Evolutionary conservation across 2,888 invertebrate genomes (phyloP).

Genomic region (Drosophila birchii): DNA sequence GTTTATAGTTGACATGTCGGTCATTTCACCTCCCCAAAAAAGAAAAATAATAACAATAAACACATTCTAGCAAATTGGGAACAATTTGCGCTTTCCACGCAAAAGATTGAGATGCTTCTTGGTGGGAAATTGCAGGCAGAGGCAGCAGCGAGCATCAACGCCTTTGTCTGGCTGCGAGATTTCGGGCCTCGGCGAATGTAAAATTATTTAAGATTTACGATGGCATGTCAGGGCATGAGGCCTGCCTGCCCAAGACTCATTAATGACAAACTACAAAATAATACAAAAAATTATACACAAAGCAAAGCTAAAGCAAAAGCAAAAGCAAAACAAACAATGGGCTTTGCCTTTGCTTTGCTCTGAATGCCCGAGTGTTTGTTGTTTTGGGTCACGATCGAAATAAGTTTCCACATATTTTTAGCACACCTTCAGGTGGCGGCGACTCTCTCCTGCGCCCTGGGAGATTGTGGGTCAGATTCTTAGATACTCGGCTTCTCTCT

Average conservation of each 20-base stretch:
- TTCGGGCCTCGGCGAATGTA: constrained; percentile 26
- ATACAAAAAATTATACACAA: constrained; percentile 14
- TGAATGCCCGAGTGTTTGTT: constrained; percentile 41
- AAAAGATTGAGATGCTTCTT: constrained; percentile 7
- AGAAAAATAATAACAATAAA: constrained; percentile 45
- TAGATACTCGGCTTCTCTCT: not conserved
- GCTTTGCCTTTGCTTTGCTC: constrained; percentile 31
- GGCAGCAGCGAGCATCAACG: not conserved
- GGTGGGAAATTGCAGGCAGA: constrained; percentile 15
- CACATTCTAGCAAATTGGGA: constrained; percentile 55
- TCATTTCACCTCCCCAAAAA: constrained; percentile 6
- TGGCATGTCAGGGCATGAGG: constrained; percentile 42
- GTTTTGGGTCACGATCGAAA: constrained; percentile 55
- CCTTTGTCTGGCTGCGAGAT: constrained; percentile 17
- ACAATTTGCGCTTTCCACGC: constrained; percentile 47
- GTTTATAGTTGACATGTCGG: constrained; percentile 44
- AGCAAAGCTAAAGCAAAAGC: too few relatives aligned
- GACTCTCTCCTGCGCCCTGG: constrained; percentile 45
- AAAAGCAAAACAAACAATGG: constrained; percentile 55
- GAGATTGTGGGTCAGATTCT: constrained; percentile 40
- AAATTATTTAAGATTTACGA: constrained; percentile 57
- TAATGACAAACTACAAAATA: constrained; percentile 46
- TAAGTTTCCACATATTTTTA: constrained; percentile 59
- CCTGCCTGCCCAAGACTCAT: constrained; percentile 43
- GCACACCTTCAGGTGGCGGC: constrained; percentile 60